Base-by-base conservation (phyloP, 2,888 invertebrate species). In the Shargacucullia verbasci region DNA sequence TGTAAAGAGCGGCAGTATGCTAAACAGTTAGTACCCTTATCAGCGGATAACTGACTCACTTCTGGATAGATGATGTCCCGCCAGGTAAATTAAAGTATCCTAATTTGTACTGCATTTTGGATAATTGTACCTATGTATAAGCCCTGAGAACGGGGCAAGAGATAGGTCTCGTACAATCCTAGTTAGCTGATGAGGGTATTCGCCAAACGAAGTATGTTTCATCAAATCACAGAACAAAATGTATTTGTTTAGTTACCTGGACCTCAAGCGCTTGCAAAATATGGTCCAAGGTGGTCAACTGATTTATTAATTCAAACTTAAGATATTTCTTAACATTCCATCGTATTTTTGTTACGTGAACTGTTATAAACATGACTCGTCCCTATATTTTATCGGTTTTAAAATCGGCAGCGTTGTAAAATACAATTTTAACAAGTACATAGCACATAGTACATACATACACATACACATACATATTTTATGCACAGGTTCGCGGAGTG, bases 1-100 rank as follows among this genome's bases (percentile, higher is more conserved):
- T 9, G 40, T n/a, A 13, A n/a, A n/a, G 10, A 5, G 39, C 10
- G 10, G 9, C 33, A n/a, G 29, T 25, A 25, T 43, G 48, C 35
- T 45, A 29, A 62, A 8, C 34, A 9, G 9, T 31, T 14, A 35
- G 34, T 9, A 12, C 25, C 34, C 25, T 25, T 31, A 40, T 25
- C 45, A 14, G 1, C 38, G 47, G 14, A 33, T 33, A 29, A 38
- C 12, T 29, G 20, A 29, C 9, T 47, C 14, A 48, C 20, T 33
- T 39, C 13, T 7, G 12, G 31, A 13, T 45, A 52, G 14, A 14
- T 29, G 33, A 13, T 10, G 39, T 4, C 15, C 20, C n/a, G 33
- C 27, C n/a, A 41, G 29, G 12, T 9, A 20, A 4, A 14, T 12
- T 25, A 12, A 25, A 7, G 12, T 41, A 29, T 11, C 11, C 11